Evolutionary conservation across 2,797 vertebrate genomes (phyloP), one percentile per base, ranked within the genome.

Genomic region (Nyctalus aviator): DNA sequence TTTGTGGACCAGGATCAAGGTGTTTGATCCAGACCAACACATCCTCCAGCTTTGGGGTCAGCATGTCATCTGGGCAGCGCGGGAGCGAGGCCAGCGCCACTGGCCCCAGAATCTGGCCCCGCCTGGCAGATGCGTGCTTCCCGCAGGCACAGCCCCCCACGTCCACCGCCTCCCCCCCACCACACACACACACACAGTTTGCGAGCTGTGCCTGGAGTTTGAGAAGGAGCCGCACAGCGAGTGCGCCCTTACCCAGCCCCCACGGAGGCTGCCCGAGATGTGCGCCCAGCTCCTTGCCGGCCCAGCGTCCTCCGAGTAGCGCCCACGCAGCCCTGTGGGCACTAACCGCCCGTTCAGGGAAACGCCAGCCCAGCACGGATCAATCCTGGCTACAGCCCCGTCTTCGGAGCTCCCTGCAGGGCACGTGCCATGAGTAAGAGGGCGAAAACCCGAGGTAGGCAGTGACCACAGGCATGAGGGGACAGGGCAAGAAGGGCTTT

Each of bases 351-450:
- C 8, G 20, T 82, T 44, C 69, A 6, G 30, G 53, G 30, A 84
- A 86, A 57, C 14, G 35, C n/a, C 30, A 7, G 0, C 25, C 10
- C 37, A 5, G 21, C 27, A 5, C 11, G 46, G 59, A 4, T 30
- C 50, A 35, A 79, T 7, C 18, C 62, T 41, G n/a, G 14, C 57
- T 13, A 8, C 14, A 84, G 55, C 35, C 2, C 5, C 17, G 1
- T 0, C 27, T 41, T n/a, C 15, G 18, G 4, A 30, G 62, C 15
- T 7, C 20, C 5, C 46, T 35, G 18, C 50, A 53, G 32, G 27
- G 4, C 11, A 48, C n/a, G 0, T 1, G 7, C 2, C 18, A 13
- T 0, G 30, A 75, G 8, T 25, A 2, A 53, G 32, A 64, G 9
- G 44, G 4, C 48, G 55, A 21, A 50, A 50, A 21, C 41, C 25